These are phyloP conservation scores for Drosophila sechellia DNA, from an alignment of 1,140 invertebrate species.

Conservation along the genomic window DNA sequence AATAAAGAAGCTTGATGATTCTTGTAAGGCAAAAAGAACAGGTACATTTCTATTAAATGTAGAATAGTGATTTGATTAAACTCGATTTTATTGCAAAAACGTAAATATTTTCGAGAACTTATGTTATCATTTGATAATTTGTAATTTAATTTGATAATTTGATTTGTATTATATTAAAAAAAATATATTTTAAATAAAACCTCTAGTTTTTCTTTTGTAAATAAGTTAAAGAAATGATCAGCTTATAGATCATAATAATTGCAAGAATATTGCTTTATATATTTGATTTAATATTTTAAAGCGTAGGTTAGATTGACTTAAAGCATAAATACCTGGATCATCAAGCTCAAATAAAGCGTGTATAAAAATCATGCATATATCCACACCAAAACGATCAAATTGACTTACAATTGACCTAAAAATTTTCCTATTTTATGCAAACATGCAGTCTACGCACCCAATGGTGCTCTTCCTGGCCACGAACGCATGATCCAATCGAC, in stretches of 20 bases:
- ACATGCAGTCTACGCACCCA: constrained; percentile 85
- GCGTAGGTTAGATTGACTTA: background rate
- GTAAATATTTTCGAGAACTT: too few relatives aligned
- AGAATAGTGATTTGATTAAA: too few relatives aligned
- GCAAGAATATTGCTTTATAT: too few relatives aligned
- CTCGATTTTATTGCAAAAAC: too few relatives aligned
- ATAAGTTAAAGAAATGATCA: too few relatives aligned
- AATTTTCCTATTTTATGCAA: constrained; percentile 34
- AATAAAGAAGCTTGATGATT: constrained; percentile 60
- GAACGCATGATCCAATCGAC: constrained; percentile 90
- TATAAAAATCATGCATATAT: constrained; percentile 16
- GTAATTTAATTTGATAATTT: too few relatives aligned
- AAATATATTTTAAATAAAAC: too few relatives aligned
- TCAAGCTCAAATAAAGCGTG: constrained; percentile 45
- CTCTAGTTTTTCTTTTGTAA: too few relatives aligned
- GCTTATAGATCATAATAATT: too few relatives aligned
- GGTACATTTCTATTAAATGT: background rate
- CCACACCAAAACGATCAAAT: background rate
- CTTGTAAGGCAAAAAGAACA: background rate
- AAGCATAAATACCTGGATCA: constrained; percentile 37
- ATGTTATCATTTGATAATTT: too few relatives aligned
- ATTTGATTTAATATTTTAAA: too few relatives aligned
- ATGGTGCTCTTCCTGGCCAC: constrained; percentile 87
- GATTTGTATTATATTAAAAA: too few relatives aligned
- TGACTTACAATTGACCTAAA: background rate